Evolutionary conservation across 37 sponge, comb jelly and placozoan species (phyloP).

Genomic region (Amphimedon queenslandica): DNA sequence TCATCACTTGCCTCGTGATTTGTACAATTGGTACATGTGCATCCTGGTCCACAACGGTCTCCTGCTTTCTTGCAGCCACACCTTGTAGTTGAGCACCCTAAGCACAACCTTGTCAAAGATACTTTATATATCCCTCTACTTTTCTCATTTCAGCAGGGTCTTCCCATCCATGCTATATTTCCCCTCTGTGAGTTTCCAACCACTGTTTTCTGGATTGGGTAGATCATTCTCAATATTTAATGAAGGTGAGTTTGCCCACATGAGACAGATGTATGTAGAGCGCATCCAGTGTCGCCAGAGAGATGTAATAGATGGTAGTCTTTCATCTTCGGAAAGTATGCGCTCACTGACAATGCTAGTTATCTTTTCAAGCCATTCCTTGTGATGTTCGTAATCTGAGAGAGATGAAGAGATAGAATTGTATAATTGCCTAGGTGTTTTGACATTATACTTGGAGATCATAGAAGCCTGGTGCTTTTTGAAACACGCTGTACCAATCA

Average conservation of each 20-base stretch:
- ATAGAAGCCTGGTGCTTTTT: slow-evolving; percentile 2
- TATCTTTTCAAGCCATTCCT: slow-evolving; percentile 3
- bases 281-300: slow-evolving; percentile 15
- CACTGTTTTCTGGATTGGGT: neutral
- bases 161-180: neutral
- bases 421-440: slow-evolving; percentile 12
- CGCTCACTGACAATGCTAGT: neutral
- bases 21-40: no score
- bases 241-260: neutral
- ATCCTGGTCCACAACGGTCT: neutral
- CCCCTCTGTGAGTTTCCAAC: neutral
- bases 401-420: neutral
- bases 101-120: no score
- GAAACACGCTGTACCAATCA: slow-evolving; percentile 15
- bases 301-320: slow-evolving; percentile 2
- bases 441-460: neutral
- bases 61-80: no score
- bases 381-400: neutral
- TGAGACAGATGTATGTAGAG: neutral
- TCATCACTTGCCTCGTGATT: no score
- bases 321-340: neutral
- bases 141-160: neutral
- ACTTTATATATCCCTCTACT: neutral
- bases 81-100: no score
- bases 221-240: neutral